Evolutionary conservation across 2,888 invertebrate species (phyloP).

Genomic region (Conistra vaccinii): DNA sequence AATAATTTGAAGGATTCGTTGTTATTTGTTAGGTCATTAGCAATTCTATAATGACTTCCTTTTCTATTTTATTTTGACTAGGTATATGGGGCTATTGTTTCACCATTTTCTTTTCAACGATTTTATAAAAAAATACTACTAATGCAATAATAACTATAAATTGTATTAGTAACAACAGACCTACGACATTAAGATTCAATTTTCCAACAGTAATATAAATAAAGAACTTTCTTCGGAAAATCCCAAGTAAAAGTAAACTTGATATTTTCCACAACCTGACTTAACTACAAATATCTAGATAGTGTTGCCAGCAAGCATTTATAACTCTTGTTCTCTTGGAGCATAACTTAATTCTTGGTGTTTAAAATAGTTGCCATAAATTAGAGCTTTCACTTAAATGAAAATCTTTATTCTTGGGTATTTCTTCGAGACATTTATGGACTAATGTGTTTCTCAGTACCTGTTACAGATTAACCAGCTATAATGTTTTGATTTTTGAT

Average conservation of each 20-base stretch:
- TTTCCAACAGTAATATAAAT: slow-evolving; percentile 40
- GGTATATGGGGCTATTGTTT: too few relatives aligned
- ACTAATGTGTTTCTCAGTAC: slow-evolving; percentile 1
- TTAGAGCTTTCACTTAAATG: slow-evolving; percentile 21
- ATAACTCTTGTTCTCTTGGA: slow-evolving; percentile 43
- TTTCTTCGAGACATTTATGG: neutral
- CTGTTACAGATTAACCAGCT: too few relatives aligned
- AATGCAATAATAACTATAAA: neutral
- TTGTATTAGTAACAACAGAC: neutral
- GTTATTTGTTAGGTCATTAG: slow-evolving; percentile 2
- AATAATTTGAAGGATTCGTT: slow-evolving; percentile 6
- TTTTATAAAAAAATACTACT: neutral
- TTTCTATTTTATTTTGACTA: too few relatives aligned
- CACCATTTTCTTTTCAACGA: neutral
- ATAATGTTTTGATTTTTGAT: too few relatives aligned
- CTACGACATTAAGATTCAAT: slow-evolving; percentile 16
- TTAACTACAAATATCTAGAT: slow-evolving; percentile 48
- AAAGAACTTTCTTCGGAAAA: slow-evolving; percentile 60
- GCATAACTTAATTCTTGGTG: slow-evolving; percentile 30
- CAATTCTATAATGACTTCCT: neutral
- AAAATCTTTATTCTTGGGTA: neutral
- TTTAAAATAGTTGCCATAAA: slow-evolving; percentile 42
- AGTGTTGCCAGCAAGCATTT: slow-evolving; percentile 55
- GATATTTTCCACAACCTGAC: slow-evolving; percentile 56
- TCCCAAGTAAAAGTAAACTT: slow-evolving; percentile 57